phyloP scores from a whole-genome alignment of 2,797 vertebrate species.

The Hylomyscus alleni region DNA sequence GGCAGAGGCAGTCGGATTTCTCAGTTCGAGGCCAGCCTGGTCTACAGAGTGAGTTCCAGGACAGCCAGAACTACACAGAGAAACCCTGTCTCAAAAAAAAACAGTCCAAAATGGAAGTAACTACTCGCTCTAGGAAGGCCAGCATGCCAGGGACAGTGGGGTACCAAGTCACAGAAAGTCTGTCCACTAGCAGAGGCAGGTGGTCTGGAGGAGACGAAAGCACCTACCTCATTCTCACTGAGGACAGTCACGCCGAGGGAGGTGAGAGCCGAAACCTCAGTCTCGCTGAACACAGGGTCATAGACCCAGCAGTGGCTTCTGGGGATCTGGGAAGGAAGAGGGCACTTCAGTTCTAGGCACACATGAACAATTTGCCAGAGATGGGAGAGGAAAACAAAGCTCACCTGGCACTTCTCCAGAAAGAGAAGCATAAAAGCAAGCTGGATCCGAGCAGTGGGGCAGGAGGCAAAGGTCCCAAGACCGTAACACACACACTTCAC shows the following conservation, averaged over 20 bases:
- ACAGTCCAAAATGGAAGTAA: neutral
- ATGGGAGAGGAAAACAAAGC: fast-evolving
- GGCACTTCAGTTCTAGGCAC: fast-evolving
- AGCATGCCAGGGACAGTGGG: neutral
- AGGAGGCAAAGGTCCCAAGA: slow-evolving; percentile 93
- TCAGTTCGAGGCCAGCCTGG: no score
- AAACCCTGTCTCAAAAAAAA: no score
- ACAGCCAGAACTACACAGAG: no score
- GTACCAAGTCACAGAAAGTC: neutral
- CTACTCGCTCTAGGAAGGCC: neutral
- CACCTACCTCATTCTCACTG: slow-evolving; percentile 93
- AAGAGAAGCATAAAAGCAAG: slow-evolving; percentile 95
- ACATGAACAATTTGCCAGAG: fast-evolving
- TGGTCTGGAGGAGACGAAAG: neutral
- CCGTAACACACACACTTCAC: slow-evolving; percentile 94
- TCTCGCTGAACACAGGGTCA: slow-evolving; percentile 93
- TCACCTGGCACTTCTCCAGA: slow-evolving; percentile 92
- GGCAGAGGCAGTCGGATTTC: no score
- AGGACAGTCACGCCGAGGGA: slow-evolving; percentile 92
- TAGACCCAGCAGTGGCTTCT: slow-evolving; percentile 90
- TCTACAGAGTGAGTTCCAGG: no score
- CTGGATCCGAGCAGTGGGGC: slow-evolving; percentile 91
- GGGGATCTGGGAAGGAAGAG: slow-evolving; percentile 89
- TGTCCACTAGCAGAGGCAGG: neutral
- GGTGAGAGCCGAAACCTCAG: slow-evolving; percentile 89